Conservation (phyloP, 2,888 invertebrate genomes). For the Koerneria pararmatus region DNA sequence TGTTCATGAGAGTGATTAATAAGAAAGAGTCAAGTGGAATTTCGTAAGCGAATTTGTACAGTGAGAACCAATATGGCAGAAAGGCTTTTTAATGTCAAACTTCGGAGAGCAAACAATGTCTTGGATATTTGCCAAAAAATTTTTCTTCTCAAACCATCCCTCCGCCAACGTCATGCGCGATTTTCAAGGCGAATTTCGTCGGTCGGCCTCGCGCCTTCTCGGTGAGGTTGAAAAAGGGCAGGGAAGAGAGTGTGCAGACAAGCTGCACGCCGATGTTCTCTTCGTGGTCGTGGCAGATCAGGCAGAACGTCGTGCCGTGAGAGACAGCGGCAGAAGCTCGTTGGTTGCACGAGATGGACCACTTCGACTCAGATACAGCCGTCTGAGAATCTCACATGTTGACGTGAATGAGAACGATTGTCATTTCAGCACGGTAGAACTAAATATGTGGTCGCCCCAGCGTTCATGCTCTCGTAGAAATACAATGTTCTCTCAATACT, state of each 20-base stretch:
- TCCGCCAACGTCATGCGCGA: constrained; percentile 32
- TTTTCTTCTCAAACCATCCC: too few species aligned
- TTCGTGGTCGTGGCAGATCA: constrained; percentile 65
- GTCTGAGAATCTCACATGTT: constrained; percentile 27
- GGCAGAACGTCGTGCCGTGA: constrained; percentile 80
- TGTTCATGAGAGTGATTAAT: too few species aligned
- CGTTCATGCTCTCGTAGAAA: too few species aligned
- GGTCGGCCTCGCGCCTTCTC: constrained; percentile 69
- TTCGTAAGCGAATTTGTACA: too few species aligned
- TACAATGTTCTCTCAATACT: too few species aligned
- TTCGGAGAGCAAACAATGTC: too few species aligned
- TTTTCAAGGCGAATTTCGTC: constrained; percentile 39
- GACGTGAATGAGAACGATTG: constrained; percentile 5
- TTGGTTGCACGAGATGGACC: constrained; percentile 91
- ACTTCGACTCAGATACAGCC: constrained; percentile 70
- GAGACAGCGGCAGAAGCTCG: constrained; percentile 80
- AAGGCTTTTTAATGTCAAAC: too few species aligned
- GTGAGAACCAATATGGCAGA: too few species aligned
- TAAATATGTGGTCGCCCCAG: too few species aligned
- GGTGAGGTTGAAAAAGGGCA: constrained; percentile 89
- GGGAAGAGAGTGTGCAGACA: constrained; percentile 76
- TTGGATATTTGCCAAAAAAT: too few species aligned
- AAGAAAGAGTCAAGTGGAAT: too few species aligned
- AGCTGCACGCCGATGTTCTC: constrained; percentile 83
- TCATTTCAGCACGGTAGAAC: too few species aligned